These are phyloP conservation scores for Hyla sarda DNA, from an alignment of 2,113 vertebrate genomes.

Conservation along the genomic window DNA sequence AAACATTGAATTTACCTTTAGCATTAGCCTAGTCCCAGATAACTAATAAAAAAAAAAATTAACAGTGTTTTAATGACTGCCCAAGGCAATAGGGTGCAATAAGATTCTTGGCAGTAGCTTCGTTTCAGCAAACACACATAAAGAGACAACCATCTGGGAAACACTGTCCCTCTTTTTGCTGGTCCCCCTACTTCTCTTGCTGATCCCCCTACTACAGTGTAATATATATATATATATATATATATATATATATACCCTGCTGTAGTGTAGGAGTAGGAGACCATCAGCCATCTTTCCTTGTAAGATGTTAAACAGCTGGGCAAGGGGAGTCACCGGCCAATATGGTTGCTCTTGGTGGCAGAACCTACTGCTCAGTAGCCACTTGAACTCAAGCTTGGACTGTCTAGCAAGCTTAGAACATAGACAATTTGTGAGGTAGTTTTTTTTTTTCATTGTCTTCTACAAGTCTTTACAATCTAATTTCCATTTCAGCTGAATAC, in stretches of 20 bases:
- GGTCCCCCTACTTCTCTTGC: too few species aligned
- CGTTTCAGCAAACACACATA: not conserved
- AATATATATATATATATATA: too few species aligned
- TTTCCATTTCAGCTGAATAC: too few species aligned
- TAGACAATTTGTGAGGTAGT: not conserved
- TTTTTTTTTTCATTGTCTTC: too few species aligned
- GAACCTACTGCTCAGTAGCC: not conserved
- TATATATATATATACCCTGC: not conserved
- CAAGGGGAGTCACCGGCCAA: not conserved
- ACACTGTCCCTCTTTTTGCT: not conserved
- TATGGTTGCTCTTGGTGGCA: not conserved
- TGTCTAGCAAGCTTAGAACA: not conserved
- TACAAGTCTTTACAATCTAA: too few species aligned
- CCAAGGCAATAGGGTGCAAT: not conserved
- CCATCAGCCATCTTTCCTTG: not conserved
- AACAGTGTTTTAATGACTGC: slow-evolving; percentile 4
- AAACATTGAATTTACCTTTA: too few species aligned
- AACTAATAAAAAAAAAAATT: not conserved
- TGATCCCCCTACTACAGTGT: too few species aligned
- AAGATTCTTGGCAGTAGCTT: not conserved
- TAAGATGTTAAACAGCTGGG: not conserved
- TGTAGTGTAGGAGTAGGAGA: not conserved
- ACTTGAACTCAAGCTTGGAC: not conserved
- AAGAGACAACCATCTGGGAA: not conserved
- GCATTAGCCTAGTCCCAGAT: not conserved